Base-by-base conservation (phyloP, 2,113 vertebrate species). In the Rhabdomys dilectus region DNA sequence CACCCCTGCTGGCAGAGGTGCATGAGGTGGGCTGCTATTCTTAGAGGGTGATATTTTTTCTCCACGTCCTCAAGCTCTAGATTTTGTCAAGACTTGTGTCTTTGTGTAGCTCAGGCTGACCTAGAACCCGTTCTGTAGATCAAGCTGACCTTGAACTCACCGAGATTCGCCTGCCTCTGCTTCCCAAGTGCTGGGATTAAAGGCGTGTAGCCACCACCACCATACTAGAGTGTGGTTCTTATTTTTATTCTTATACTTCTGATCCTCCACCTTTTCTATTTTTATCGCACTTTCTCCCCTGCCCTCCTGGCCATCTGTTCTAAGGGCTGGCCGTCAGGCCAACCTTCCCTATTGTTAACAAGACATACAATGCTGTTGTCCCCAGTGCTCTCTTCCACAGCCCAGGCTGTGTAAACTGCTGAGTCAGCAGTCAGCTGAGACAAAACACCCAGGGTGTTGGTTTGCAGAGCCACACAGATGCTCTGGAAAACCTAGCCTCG, bases 351-450 rank as follows among this genome's bases (percentile, higher is more conserved):
- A 72, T 97, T 96, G 96, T 98, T 98, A 98, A 98, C 90, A 24
- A 98, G 98, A 97, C 98, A 98, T 97, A 68, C 5, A 97, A 39
- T 58, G 0, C 72, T 94, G 91, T 96, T 97, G 51, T 51, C 51
- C 96, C 94, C 89, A 62, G 4, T 13, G 0, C 66, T 4, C 12
- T n/a, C 60, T 58, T 95, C 82, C 78, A 39, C 34, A 91, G 97
- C 96, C 97, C 97, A 98, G 95, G 98, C 97, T 97, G 96, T 91
- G 19, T 62, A 93, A 70, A 80, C 80, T 81, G 97, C 97, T 98
- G 98, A 98, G 98, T 98, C 98, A 98, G 98, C 98, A 96, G 95
- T 97, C 97, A 96, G 97, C 98, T 97, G 97, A 97, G 98, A 97
- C 96, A 97, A 97, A 98, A 91, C 98, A 96, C 26, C 76, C 96